Conservation (phyloP, 2,113 vertebrate species). For the Rhizomys pruinosus region DNA sequence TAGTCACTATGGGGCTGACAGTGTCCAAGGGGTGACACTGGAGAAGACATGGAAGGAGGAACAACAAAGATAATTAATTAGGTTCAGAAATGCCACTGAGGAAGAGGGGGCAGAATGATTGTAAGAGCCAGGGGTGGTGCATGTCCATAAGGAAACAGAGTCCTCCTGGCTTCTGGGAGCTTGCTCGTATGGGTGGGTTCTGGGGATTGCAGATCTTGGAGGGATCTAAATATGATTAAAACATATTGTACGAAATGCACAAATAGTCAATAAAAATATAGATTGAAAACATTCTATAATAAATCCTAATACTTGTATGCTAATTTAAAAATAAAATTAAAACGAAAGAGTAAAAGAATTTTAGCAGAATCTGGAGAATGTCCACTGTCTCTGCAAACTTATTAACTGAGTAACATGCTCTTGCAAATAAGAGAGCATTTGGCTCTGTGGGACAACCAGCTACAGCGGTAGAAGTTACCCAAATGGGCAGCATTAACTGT, state of each 20-base stretch:
- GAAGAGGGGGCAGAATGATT: no score
- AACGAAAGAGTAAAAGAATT: not conserved
- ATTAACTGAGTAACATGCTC: not conserved
- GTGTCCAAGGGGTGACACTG: not conserved
- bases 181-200: no score
- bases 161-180: no score
- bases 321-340: not conserved
- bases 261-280: no score
- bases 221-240: no score
- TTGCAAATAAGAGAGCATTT: not conserved
- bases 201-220: no score
- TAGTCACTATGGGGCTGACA: not conserved
- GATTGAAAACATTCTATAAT: no score
- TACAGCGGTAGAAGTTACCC: not conserved
- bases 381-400: not conserved
- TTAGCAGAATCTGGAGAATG: not conserved
- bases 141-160: no score
- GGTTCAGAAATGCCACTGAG: not conserved
- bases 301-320: not conserved
- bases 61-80: not conserved
- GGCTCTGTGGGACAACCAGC: fast-evolving
- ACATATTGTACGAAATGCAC: no score
- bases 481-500: not conserved
- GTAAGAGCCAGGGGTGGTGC: no score
- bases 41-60: not conserved